These are phyloP conservation scores for Trinectes maculatus DNA, from an alignment of 2,113 vertebrate species.

Conservation along the genomic window DNA sequence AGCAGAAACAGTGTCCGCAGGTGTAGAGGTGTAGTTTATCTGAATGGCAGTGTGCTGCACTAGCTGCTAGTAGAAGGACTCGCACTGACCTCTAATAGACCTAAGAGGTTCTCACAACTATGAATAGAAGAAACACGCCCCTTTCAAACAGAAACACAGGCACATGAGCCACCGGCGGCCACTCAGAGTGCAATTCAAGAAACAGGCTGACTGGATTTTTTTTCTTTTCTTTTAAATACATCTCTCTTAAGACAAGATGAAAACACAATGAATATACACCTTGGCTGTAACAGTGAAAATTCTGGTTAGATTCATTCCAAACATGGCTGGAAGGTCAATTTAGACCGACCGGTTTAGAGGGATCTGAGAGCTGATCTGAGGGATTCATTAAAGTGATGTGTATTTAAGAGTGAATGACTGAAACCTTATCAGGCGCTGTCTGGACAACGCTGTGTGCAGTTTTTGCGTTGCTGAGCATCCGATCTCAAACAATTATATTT, in stretches of 20 bases:
- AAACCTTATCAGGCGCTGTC: constrained; percentile 23
- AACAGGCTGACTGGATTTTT: constrained; percentile 6
- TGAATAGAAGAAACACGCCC: constrained; percentile 76
- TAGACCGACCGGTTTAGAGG: too few species aligned
- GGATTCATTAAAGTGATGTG: constrained; percentile 10
- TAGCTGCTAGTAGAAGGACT: constrained; percentile 66
- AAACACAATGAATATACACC: neutral
- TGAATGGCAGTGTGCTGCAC: constrained; percentile 38
- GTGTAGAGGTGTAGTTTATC: constrained; percentile 11
- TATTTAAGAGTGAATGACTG: neutral
- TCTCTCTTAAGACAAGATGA: neutral
- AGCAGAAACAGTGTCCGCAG: constrained; percentile 18
- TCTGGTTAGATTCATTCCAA: too few species aligned
- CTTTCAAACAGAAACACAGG: constrained; percentile 66
- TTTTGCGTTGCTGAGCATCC: constrained; percentile 15
- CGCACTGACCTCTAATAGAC: constrained; percentile 74
- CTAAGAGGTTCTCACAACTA: constrained; percentile 70
- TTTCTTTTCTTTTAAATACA: neutral
- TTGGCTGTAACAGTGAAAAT: neutral
- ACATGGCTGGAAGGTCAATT: neutral
- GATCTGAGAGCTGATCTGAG: neutral
- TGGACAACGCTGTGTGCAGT: neutral
- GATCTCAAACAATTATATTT: constrained; percentile 6
- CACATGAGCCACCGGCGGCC: constrained; percentile 20
- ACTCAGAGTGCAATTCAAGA: constrained; percentile 3